Conservation (phyloP, 1,140 invertebrate genomes). For the Drosophila mauritiana region DNA sequence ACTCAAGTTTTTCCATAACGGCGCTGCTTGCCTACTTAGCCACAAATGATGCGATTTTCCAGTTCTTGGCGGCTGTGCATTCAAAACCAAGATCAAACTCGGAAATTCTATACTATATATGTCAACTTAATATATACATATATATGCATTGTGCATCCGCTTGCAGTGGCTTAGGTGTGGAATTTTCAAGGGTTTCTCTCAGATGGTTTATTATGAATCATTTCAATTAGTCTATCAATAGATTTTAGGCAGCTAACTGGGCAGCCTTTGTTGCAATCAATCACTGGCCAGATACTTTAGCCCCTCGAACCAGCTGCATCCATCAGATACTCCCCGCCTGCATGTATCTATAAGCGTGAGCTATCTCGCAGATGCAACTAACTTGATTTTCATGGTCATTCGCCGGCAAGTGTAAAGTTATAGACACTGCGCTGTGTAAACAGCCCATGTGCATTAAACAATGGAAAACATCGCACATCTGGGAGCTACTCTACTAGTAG, state of each 20-base stretch:
- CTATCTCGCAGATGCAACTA: constrained; percentile 30
- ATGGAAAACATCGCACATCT: constrained; percentile 59
- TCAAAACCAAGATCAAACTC: background rate
- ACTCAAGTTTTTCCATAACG: constrained; percentile 22
- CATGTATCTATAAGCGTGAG: constrained; percentile 2
- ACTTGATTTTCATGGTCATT: constrained; percentile 49
- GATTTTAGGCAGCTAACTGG: too few species aligned
- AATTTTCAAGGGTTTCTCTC: background rate
- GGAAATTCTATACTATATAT: constrained; percentile 5
- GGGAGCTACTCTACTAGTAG: constrained; percentile 27
- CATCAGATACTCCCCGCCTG: background rate
- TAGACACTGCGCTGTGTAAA: constrained; percentile 49
- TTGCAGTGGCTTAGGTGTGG: too few species aligned
- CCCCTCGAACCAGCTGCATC: background rate
- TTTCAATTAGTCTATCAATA: background rate
- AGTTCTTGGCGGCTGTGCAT: constrained; percentile 7
- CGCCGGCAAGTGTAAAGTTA: constrained; percentile 45
- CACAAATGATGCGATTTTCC: constrained; percentile 31
- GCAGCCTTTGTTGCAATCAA: too few species aligned
- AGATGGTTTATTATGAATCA: background rate
- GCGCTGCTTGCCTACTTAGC: constrained; percentile 34
- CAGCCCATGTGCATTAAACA: constrained; percentile 57
- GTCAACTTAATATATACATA: too few species aligned
- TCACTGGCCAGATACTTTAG: background rate
- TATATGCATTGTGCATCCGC: background rate